Conservation (phyloP, 2,888 invertebrate genomes). For the Hydroisotoma schaefferi region DNA sequence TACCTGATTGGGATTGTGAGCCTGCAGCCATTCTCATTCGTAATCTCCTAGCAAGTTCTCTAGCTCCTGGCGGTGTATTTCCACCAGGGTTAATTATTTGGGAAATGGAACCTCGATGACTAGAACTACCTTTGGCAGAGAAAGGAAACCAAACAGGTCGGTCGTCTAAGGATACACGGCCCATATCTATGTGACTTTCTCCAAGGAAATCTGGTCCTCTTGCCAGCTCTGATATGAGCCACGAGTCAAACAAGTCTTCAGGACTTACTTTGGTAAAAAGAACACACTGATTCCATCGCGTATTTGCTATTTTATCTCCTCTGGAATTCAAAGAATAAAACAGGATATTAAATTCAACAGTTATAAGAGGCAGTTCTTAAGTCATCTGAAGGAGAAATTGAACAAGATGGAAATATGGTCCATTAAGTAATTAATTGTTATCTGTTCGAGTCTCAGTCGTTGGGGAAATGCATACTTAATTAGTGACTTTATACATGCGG, state of each 20-base stretch:
- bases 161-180: conserved; percentile 81
- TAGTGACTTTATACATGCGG: no score
- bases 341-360: no score
- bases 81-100: conserved; percentile 45
- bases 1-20: conserved; percentile 49
- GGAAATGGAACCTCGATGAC: conserved; percentile 48
- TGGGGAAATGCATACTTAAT: no score
- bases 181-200: conserved; percentile 64
- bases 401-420: no score
- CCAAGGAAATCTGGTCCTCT: conserved; percentile 50
- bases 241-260: conserved; percentile 49
- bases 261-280: conserved; percentile 48
- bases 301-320: conserved; percentile 48
- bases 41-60: conserved; percentile 48
- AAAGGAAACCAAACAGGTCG: conserved; percentile 79
- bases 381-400: no score
- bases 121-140: conserved; percentile 47
- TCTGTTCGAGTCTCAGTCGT: no score
- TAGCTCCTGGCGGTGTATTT: conserved; percentile 45
- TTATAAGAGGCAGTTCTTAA: no score
- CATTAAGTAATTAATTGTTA: no score
- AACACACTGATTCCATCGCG: conserved; percentile 48
- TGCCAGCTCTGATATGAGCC: conserved; percentile 46
- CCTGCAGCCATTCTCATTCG: conserved; percentile 47
- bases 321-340: no score